Evolutionary conservation across 2,797 vertebrate genomes (phyloP).

Genomic region (Mormyrus hasselquistii): DNA sequence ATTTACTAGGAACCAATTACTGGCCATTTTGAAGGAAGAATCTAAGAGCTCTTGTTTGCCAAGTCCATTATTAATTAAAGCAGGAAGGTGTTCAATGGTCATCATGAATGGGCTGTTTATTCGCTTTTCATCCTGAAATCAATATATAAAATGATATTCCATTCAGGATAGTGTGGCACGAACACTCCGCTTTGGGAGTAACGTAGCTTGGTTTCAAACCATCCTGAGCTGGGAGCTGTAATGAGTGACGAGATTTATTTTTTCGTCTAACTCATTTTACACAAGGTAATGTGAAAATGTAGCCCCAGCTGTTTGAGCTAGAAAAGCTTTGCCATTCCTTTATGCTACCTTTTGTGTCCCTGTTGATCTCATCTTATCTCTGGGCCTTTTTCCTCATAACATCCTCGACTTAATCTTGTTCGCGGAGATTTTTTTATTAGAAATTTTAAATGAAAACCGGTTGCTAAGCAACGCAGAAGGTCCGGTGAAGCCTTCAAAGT

Average conservation of each 20-base stretch:
- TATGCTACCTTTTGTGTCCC: constrained; percentile 36
- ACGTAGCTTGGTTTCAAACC: not conserved
- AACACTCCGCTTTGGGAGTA: not conserved
- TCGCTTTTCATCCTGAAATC: constrained; percentile 38
- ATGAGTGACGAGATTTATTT: constrained; percentile 21
- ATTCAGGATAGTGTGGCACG: not conserved
- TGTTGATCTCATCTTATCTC: constrained; percentile 36
- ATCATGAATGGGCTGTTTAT: constrained; percentile 33
- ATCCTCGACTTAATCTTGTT: constrained; percentile 31
- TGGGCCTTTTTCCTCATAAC: constrained; percentile 31
- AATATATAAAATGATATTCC: constrained; percentile 29
- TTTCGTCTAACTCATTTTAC: constrained; percentile 33
- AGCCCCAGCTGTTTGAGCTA: constrained; percentile 34
- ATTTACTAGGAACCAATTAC: constrained; percentile 18
- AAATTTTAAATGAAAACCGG: constrained; percentile 39
- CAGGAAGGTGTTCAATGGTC: constrained; percentile 27
- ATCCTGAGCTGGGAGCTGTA: constrained; percentile 10
- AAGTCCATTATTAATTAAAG: constrained; percentile 22
- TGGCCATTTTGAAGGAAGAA: not conserved
- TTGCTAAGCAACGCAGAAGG: constrained; percentile 42
- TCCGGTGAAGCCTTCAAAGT: constrained; percentile 30
- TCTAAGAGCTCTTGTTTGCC: not conserved
- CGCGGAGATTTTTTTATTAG: constrained; percentile 35
- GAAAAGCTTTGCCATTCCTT: constrained; percentile 31
- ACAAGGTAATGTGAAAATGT: constrained; percentile 31